phyloP scores from a whole-genome alignment of 2,797 vertebrate genomes.

The Gouania willdenowi region DNA sequence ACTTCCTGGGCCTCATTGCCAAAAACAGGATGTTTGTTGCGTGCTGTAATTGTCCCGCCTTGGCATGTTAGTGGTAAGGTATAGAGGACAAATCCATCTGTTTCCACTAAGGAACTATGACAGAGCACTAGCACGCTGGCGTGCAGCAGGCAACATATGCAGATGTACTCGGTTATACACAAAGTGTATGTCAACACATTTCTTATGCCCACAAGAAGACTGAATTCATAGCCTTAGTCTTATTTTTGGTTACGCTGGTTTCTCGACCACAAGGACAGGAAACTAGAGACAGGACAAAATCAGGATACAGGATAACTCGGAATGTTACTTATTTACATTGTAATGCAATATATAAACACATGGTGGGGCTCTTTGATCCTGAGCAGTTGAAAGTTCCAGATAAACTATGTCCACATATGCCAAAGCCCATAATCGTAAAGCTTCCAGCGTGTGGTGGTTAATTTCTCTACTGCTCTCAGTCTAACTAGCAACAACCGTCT shows the following conservation, averaged over 20 bases:
- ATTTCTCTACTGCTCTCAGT: no score
- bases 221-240: background rate
- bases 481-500: no score
- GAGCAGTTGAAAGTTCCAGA: no score
- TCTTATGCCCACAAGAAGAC: slow-evolving; percentile 1
- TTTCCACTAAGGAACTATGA: slow-evolving; percentile 61
- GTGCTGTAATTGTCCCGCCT: slow-evolving; percentile 77
- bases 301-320: no score
- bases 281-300: slow-evolving; percentile 1
- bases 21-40: slow-evolving; percentile 78
- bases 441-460: no score
- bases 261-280: slow-evolving; percentile 3
- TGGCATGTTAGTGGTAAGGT: slow-evolving; percentile 72
- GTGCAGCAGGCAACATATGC: slow-evolving; percentile 12
- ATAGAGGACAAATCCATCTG: slow-evolving; percentile 64
- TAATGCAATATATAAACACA: slow-evolving; percentile 35
- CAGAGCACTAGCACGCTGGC: slow-evolving; percentile 18
- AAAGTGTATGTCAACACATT: slow-evolving; percentile 1
- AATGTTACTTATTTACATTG: no score
- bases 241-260: slow-evolving; percentile 21
- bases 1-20: slow-evolving; percentile 67
- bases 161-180: slow-evolving; percentile 12
- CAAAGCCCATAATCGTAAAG: no score
- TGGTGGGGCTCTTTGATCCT: slow-evolving; percentile 33
- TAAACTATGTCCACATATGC: no score